Evolutionary conservation across 2,888 invertebrate genomes (phyloP), one percentile per base, ranked within the genome.

Genomic region (Eulithis testata): DNA sequence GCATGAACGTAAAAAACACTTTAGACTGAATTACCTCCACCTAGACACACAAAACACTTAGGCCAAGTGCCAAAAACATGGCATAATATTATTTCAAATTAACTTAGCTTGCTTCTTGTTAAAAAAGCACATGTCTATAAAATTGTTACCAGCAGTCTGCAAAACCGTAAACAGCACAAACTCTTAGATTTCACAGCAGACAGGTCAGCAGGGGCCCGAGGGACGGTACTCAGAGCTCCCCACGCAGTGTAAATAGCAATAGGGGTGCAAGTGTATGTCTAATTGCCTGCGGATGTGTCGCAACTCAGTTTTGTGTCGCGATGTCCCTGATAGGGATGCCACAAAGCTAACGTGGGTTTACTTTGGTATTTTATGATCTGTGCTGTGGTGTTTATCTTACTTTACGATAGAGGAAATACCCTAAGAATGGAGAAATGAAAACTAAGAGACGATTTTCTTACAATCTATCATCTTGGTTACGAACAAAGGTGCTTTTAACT

Each of bases 211-310:
- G 27, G 27, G 60, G 51, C 47, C 14, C 14, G 44, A 43, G 37
- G 9, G 53, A 31, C 50, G 45, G 50, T 56, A 60, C 74, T 71
- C 64, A 78, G 74, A 75, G 72, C 72, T 69, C 70, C 63, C 71
- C 69, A 76, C 74, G 73, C 74, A 72, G 73, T 71, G 76, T 74
- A 68, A 67, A 72, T 71, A 70, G 71, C 76, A 75, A 72, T 68
- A 76, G 75, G 80, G 82, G 82, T 74, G 81, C 73, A 73, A 80
- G 79, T 76, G 78, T 76, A 78, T 75, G 78, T 76, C 78, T 84
- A 86, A 86, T 85, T 85, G 84, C 80, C 82, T 73, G 77, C 71
- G 80, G 79, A 85, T 82, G 84, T 81, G 82, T 77, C 74, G 82
- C 81, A 78, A 84, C 83, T 83, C 73, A 73, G 81, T 79, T 80